A percentile compares a stretch with the other conserved stretches of the same genome.
These are phyloP conservation scores for Sander lucioperca DNA, from an alignment of 2,113 vertebrate species.

Conservation along the genomic window DNA sequence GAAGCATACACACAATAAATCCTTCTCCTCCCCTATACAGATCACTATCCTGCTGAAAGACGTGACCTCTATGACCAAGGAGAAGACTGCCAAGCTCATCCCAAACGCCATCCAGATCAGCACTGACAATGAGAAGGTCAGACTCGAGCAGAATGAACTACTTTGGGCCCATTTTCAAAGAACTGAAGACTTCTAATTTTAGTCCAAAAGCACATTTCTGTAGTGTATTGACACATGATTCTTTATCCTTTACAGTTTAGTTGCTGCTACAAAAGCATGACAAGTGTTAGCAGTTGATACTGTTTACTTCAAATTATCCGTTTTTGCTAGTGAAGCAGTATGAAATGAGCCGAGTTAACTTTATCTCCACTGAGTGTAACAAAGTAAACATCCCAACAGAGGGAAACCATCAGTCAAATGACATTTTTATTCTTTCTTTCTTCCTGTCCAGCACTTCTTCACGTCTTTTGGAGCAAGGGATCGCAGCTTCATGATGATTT, in stretches of 20 bases:
- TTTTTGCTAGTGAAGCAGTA: conserved; percentile 33
- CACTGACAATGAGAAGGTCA: conserved; percentile 90
- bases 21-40: conserved; percentile 60
- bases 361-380: not conserved
- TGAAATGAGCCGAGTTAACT: conserved; percentile 53
- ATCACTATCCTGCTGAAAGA: conserved; percentile 94
- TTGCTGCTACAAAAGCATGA: not conserved
- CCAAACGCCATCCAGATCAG: conserved; percentile 94
- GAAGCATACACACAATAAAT: not conserved
- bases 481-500: conserved; percentile 93
- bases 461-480: conserved; percentile 93
- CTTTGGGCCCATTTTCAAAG: not conserved
- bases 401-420: conserved; percentile 21
- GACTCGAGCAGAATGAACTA: not conserved
- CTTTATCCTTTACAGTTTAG: not conserved
- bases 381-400: conserved; percentile 32
- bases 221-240: not conserved
- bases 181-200: not conserved
- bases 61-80: conserved; percentile 90
- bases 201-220: not conserved
- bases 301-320: not conserved
- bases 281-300: not conserved
- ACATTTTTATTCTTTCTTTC: conserved; percentile 18
- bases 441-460: conserved; percentile 88
- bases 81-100: conserved; percentile 94